A percentile compares a stretch with the other conserved stretches of the same genome.
Conservation (phyloP, 1,140 invertebrate species). For the Papilio machaon region DNA sequence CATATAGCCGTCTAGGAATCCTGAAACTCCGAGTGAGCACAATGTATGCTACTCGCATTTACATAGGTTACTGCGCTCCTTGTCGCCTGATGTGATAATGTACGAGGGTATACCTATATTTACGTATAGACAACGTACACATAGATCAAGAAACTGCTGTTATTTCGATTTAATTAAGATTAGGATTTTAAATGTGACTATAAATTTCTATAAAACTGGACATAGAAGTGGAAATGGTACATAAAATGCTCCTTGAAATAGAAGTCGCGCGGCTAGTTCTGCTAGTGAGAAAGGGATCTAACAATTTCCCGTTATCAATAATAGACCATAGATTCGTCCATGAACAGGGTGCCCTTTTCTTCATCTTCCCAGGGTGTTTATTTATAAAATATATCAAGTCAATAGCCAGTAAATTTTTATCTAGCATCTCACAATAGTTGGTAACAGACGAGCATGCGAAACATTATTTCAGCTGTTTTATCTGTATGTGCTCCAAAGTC, state of each 20-base stretch:
- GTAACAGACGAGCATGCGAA: conserved; percentile 12
- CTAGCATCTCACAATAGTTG: conserved; percentile 16
- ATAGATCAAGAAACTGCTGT: neutral
- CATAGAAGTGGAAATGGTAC: neutral
- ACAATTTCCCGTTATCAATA: neutral
- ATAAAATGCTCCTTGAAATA: neutral
- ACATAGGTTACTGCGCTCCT: conserved; percentile 61
- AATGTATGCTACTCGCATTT: conserved; percentile 62
- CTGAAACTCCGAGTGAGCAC: conserved; percentile 63
- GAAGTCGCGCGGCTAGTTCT: neutral
- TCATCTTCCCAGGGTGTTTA: neutral
- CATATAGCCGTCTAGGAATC: conserved; percentile 65
- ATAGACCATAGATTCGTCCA: neutral
- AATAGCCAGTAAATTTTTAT: conserved; percentile 9
- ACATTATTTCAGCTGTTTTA: conserved; percentile 55
- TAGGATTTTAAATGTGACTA: neutral
- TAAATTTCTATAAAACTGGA: neutral
- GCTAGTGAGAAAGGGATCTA: neutral
- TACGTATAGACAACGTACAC: no score
- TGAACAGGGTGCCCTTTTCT: neutral
- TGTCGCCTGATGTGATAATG: conserved; percentile 48
- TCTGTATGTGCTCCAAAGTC: conserved; percentile 46
- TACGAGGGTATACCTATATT: conserved; percentile 40
- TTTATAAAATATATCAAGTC: conserved; percentile 14
- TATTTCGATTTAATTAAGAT: neutral